A percentile compares a stretch with the other conserved stretches of the same genome.
Evolutionary conservation across 2,797 vertebrate species (phyloP).

Genomic region (Ceryle rudis): DNA sequence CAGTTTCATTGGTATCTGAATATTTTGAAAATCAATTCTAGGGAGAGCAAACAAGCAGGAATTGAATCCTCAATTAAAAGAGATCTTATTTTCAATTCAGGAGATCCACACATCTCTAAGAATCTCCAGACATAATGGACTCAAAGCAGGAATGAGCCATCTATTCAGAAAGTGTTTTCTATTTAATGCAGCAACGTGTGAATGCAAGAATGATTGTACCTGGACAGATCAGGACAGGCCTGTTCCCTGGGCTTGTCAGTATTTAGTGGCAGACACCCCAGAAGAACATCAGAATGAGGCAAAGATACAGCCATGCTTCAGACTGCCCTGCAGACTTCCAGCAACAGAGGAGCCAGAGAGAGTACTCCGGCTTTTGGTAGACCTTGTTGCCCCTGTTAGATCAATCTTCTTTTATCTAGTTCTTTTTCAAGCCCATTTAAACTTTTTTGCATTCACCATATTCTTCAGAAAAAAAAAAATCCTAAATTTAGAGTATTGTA

Average conservation of each 20-base stretch:
- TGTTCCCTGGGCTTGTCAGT: neutral
- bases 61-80: neutral
- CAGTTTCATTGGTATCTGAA: neutral
- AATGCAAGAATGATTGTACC: neutral
- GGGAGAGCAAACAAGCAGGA: neutral
- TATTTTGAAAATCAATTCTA: neutral
- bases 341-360: neutral
- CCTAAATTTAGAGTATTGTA: neutral
- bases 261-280: neutral
- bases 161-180: neutral
- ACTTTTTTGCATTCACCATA: neutral
- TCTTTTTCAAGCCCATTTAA: neutral
- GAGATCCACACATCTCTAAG: neutral
- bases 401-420: too few species aligned
- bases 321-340: neutral
- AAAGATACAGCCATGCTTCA: neutral
- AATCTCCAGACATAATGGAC: neutral
- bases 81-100: neutral
- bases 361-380: neutral
- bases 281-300: neutral
- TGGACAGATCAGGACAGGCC: neutral
- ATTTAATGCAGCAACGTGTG: neutral
- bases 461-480: neutral
- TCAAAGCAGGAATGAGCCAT: neutral
- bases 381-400: neutral